Base-by-base conservation (phyloP, 1,140 invertebrate species). In the Aphaenogaster floridana region DNA sequence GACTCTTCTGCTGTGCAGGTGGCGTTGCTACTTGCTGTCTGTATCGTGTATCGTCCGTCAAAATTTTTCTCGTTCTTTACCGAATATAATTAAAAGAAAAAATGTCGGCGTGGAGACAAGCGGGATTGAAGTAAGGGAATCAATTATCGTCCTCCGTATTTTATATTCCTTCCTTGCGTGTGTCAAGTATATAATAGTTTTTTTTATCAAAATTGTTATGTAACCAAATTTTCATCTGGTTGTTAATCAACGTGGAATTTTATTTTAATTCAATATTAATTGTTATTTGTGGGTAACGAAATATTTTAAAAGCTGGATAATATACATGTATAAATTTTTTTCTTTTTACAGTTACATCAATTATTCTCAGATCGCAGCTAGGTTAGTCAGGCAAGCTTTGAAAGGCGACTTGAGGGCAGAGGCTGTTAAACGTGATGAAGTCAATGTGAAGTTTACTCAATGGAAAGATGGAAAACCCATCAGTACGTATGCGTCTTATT, bases 361-460 rank as follows among this genome's bases (percentile, higher is more conserved):
- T 95, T 99, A 98, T 94, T 99, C 98, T 42, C 98, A 97, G 93
- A 98, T 99, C 93, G 98, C 98, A 92, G 98, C 98, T 13, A 97
- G 96, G 93, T 95, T 98, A 52, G 95, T 99, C 64, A 96, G 98
- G 39, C 96, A 97, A 93, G 96, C 98, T 28, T 94, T 99, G 81
- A 99, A 98, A 94, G 92, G 96, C 0, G 97, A 98, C 52, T 87
- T 97, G 0, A 96, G 96, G 92, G 95, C 95, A 17, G 98, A 98
- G 74, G 98, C 98, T 61, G 91, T 96, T 8, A 98, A 98, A 93
- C 96, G 98, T 85, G 97, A 97, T 92, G 97, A 97, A 86, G 97
- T 96, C 42, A 96, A 96, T 87, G 97, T 98, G 45, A 97, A 97
- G 94, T 97, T 98, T 86, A 98, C 98, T 21, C 97, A 97, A 87